phyloP scores from a whole-genome alignment of 2,888 invertebrate species.

The Microplitis deprimator region DNA sequence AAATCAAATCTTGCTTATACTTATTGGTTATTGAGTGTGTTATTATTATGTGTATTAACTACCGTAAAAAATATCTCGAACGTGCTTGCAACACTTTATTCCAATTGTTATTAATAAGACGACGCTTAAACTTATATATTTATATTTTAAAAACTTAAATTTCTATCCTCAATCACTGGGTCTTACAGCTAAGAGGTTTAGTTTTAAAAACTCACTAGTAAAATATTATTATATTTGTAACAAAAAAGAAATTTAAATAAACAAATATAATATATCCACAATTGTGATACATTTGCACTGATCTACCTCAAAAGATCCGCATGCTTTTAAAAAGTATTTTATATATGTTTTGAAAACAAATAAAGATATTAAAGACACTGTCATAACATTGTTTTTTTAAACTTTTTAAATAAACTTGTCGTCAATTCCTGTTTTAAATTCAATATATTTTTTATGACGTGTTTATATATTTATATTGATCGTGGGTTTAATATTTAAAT shows the following conservation, averaged over 20 bases:
- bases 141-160: conserved; percentile 11
- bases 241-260: background rate
- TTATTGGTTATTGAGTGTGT: conserved; percentile 36
- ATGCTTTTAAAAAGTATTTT: conserved; percentile 12
- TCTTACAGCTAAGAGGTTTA: no score
- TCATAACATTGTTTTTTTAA: conserved; percentile 54
- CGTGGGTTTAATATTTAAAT: no score
- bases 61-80: conserved; percentile 49
- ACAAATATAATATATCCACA: background rate
- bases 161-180: background rate
- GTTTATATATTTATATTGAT: no score
- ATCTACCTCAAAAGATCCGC: conserved; percentile 29
- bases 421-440: conserved; percentile 2
- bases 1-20: conserved; percentile 54
- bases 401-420: conserved; percentile 48
- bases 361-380: conserved; percentile 51
- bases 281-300: conserved; percentile 20
- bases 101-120: conserved; percentile 22
- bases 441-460: background rate
- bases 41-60: conserved; percentile 21
- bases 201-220: no score
- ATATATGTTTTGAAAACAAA: conserved; percentile 54
- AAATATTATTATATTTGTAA: background rate
- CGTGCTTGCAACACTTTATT: conserved; percentile 45
- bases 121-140: background rate